Conservation (phyloP, 2,113 vertebrate genomes). For the Ploceus nigricollis region DNA sequence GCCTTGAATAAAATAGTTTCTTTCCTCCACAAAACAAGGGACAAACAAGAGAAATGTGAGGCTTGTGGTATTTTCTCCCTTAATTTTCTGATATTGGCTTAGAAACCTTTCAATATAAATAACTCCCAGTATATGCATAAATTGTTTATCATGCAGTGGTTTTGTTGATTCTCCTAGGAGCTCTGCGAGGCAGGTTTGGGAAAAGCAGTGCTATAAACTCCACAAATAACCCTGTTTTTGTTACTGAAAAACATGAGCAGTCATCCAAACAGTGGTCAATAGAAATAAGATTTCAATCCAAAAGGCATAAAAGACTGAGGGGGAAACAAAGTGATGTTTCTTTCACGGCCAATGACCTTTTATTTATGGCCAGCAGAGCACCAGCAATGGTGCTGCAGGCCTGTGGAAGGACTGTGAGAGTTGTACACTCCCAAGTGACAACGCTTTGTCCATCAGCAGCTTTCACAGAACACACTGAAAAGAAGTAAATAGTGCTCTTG, state of each 20-base stretch:
- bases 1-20: neutral
- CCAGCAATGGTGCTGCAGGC: neutral
- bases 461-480: neutral
- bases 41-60: neutral
- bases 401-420: neutral
- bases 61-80: neutral
- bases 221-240: neutral
- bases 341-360: neutral
- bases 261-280: neutral
- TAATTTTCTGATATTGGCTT: neutral
- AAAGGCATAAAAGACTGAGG: neutral
- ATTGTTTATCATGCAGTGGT: neutral
- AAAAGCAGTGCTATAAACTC: neutral
- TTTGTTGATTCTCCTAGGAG: neutral
- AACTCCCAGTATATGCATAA: neutral
- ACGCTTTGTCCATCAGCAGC: neutral
- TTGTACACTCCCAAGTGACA: neutral
- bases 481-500: neutral
- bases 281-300: neutral
- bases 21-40: neutral
- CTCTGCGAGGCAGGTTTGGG: neutral
- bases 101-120: neutral
- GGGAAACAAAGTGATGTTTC: neutral
- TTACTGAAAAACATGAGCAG: neutral
- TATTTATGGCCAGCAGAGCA: neutral